These are phyloP conservation scores for Saguinus midas DNA, from an alignment of 2,113 vertebrate species.

Conservation along the genomic window DNA sequence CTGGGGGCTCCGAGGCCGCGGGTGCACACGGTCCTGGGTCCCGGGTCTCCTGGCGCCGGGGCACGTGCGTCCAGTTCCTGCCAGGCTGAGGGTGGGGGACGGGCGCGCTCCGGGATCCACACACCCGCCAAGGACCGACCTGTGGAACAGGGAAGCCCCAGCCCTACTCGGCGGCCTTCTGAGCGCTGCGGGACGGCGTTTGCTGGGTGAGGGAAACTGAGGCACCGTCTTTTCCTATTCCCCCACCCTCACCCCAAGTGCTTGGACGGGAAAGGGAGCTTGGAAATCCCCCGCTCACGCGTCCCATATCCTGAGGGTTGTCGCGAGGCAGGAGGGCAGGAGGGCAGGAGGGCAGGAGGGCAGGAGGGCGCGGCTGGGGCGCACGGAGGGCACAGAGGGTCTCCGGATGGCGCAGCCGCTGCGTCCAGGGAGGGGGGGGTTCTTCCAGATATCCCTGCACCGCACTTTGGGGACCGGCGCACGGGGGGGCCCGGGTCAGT, in stretches of 20 bases:
- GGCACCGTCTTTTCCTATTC: neutral
- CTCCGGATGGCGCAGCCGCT: neutral
- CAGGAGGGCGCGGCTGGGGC: no score
- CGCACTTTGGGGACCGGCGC: accelerated
- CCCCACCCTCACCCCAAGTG: accelerated
- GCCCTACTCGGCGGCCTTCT: neutral
- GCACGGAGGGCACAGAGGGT: no score
- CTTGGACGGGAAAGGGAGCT: accelerated
- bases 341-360: no score
- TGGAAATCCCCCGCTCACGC: neutral
- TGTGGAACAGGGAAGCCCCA: no score
- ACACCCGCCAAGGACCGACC: neutral
- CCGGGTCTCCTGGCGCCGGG: neutral
- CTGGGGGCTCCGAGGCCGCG: neutral
- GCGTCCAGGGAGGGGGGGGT: neutral
- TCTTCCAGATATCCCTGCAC: accelerated
- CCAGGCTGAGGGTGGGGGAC: neutral
- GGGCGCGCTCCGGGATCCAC: accelerated
- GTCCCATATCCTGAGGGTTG: accelerated
- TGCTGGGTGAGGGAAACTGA: neutral
- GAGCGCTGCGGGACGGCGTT: no score
- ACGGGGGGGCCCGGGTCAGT: neutral
- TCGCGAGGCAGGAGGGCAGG: no score
- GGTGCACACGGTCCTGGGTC: no score
- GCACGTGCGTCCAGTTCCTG: neutral